A percentile compares a stretch with the other conserved stretches of the same genome.
These are phyloP conservation scores for Caenorhabditis briggsae DNA, from an alignment of 1,140 invertebrate genomes.

Conservation along the genomic window DNA sequence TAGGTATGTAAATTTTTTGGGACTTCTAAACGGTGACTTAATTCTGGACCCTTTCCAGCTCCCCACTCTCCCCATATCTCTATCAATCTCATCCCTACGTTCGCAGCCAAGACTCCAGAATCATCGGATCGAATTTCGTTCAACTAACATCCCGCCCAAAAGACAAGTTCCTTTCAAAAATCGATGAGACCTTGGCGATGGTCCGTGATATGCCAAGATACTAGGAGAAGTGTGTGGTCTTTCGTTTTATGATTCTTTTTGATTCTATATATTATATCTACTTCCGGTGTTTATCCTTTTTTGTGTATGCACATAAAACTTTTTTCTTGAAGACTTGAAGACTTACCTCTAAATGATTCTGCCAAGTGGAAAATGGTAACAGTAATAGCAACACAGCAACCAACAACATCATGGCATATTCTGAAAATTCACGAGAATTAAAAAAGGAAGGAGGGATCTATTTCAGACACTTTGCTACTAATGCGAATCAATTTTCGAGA, in stretches of 20 bases:
- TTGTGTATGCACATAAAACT: neutral
- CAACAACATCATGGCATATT: slow-evolving; percentile 18
- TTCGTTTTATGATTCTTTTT: neutral
- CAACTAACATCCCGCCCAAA: slow-evolving; percentile 63
- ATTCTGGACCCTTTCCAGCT: slow-evolving; percentile 54
- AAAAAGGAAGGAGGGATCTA: neutral
- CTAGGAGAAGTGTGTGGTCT: neutral
- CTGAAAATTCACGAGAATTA: neutral
- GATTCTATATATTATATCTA: neutral
- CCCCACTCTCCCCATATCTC: slow-evolving; percentile 68
- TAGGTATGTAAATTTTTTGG: slow-evolving; percentile 27
- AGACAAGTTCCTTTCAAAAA: slow-evolving; percentile 68
- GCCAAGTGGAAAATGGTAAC: slow-evolving; percentile 16
- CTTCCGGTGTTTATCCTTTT: slow-evolving; percentile 13
- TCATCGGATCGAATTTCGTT: slow-evolving; percentile 68
- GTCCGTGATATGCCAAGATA: slow-evolving; percentile 68
- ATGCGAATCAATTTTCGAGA: slow-evolving; percentile 1
- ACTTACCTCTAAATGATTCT: slow-evolving; percentile 45
- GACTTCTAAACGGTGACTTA: too few species aligned
- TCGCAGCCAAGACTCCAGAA: slow-evolving; percentile 66
- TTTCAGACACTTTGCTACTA: neutral
- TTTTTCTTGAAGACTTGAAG: neutral
- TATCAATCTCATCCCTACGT: slow-evolving; percentile 67
- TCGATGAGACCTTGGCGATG: slow-evolving; percentile 65
- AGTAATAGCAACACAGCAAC: neutral